These are phyloP conservation scores for Hemithea aestivaria DNA, from an alignment of 2,888 invertebrate genomes.

Conservation along the genomic window DNA sequence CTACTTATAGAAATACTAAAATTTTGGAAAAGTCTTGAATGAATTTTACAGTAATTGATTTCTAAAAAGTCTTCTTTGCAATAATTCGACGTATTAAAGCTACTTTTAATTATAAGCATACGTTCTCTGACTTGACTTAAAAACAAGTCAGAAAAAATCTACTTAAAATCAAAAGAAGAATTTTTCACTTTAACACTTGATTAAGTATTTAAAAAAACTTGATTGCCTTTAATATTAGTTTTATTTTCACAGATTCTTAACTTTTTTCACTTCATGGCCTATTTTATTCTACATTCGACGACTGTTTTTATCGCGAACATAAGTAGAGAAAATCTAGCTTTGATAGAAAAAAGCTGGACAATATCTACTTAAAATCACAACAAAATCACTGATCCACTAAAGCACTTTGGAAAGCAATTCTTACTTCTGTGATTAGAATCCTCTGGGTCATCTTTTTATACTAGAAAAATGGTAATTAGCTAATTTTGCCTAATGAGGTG, in stretches of 20 bases:
- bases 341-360: constrained; percentile 26
- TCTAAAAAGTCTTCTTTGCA: background rate
- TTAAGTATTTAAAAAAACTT: no score
- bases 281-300: background rate
- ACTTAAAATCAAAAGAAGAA: constrained; percentile 26
- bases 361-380: constrained; percentile 35
- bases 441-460: no score
- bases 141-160: constrained; percentile 35
- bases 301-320: constrained; percentile 11
- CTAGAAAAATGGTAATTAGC: no score
- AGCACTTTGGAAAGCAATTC: background rate
- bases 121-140: constrained; percentile 26
- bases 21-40: no score
- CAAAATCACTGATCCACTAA: constrained; percentile 8
- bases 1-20: constrained; percentile 29
- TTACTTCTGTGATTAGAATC: background rate
- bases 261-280: no score
- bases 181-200: background rate
- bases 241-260: no score
- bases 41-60: no score
- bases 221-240: background rate
- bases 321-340: constrained; percentile 24
- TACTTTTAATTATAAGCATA: constrained; percentile 24
- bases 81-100: background rate
- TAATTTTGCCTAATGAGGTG: no score